These are phyloP conservation scores for Eilema sororculum DNA, from an alignment of 2,888 invertebrate genomes.

Conservation along the genomic window DNA sequence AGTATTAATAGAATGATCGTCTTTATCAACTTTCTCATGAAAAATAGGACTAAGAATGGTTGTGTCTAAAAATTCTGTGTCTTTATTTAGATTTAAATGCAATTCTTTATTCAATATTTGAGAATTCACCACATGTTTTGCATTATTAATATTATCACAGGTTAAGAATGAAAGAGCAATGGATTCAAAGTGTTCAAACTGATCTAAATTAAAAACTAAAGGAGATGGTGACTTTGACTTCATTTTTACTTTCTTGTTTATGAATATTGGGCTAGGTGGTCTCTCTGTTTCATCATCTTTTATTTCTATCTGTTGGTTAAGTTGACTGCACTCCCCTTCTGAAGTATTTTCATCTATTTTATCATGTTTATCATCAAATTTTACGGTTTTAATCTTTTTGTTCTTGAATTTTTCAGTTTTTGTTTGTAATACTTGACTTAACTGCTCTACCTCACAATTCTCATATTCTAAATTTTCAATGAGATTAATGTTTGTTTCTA, in stretches of 20 bases:
- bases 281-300: conserved; percentile 26
- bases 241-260: conserved; percentile 44
- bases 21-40: conserved; percentile 28
- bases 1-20: background rate
- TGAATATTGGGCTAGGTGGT: conserved; percentile 65
- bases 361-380: conserved; percentile 1
- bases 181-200: conserved; percentile 76
- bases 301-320: conserved; percentile 27
- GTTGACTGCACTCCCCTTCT: conserved; percentile 18
- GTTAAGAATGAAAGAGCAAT: conserved; percentile 66
- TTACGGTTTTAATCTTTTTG: background rate
- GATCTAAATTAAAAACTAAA: conserved; percentile 65
- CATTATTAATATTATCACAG: conserved; percentile 55
- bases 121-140: conserved; percentile 70
- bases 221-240: conserved; percentile 52
- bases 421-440: conserved; percentile 19
- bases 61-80: conserved; percentile 38
- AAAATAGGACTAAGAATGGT: conserved; percentile 50
- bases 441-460: background rate
- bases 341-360: conserved; percentile 5
- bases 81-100: conserved; percentile 52
- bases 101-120: conserved; percentile 68
- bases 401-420: conserved; percentile 3
- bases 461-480: background rate
- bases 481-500: background rate